phyloP scores from a whole-genome alignment of 2,113 vertebrate genomes.

The Dipodomys merriami region DNA sequence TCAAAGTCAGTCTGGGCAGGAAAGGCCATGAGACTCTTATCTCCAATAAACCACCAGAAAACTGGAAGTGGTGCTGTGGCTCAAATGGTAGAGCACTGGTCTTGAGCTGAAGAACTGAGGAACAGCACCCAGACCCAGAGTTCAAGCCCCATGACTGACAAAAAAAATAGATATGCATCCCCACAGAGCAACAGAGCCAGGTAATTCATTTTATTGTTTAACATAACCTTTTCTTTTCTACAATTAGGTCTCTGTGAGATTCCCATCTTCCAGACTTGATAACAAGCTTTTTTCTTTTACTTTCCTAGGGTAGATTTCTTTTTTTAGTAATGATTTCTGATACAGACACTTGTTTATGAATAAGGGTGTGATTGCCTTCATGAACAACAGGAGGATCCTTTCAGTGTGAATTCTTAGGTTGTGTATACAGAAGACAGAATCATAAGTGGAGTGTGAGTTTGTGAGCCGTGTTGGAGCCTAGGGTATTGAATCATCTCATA shows the following conservation, averaged over 20 bases:
- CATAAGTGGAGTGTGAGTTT: background rate
- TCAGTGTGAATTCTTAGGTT: background rate
- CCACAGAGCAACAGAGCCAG: background rate
- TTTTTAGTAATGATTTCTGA: constrained; percentile 27
- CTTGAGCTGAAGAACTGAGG: too few species aligned
- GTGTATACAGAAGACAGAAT: background rate
- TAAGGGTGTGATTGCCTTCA: constrained; percentile 28
- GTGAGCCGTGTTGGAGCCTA: background rate
- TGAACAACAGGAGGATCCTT: background rate
- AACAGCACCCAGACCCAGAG: too few species aligned
- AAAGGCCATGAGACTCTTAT: too few species aligned
- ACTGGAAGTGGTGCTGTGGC: too few species aligned
- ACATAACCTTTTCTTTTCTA: background rate
- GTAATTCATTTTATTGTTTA: background rate
- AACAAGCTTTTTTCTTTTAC: background rate
- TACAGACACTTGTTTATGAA: constrained; percentile 7
- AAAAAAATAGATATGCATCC: background rate
- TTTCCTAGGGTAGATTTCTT: background rate
- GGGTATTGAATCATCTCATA: background rate
- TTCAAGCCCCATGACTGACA: too few species aligned
- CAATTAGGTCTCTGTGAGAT: background rate
- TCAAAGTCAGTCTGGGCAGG: too few species aligned
- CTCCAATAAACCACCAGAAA: too few species aligned
- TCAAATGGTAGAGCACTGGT: too few species aligned
- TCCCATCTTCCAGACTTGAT: background rate